phyloP scores from a whole-genome alignment of 2,113 vertebrate genomes.

The Apaloderma vittatum region DNA sequence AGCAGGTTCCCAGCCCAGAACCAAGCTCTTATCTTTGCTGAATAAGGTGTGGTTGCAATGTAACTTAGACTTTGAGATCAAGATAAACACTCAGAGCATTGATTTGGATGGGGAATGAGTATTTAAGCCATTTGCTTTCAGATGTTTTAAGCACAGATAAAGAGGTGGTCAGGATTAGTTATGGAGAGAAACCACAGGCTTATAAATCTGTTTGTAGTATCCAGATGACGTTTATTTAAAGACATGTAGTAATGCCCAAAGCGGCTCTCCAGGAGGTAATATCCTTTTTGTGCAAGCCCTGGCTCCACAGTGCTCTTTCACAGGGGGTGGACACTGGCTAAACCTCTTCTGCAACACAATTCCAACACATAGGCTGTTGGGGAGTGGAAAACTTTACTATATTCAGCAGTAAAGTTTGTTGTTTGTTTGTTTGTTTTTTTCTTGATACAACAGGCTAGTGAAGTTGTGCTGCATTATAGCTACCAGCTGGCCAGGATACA shows the following conservation, averaged over 20 bases:
- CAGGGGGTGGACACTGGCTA: neutral
- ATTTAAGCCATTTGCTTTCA: constrained; percentile 30
- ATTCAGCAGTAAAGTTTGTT: neutral
- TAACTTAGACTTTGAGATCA: constrained; percentile 74
- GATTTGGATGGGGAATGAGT: neutral
- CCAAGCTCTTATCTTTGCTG: neutral
- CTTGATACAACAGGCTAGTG: neutral
- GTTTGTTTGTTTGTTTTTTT: neutral
- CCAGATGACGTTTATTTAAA: constrained; percentile 10
- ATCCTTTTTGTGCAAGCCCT: neutral
- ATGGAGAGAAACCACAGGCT: neutral
- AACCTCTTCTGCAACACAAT: neutral
- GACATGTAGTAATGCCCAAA: neutral
- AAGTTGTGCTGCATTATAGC: neutral
- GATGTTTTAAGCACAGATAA: constrained; percentile 15
- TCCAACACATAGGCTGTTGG: neutral
- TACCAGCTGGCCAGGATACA: neutral
- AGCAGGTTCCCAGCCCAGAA: neutral
- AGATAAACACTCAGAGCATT: constrained; percentile 20
- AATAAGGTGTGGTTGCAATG: constrained; percentile 42
- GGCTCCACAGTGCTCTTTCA: neutral
- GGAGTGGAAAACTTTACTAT: neutral
- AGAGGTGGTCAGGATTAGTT: neutral
- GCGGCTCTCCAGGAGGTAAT: constrained; percentile 35
- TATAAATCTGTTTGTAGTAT: neutral